Conservation (phyloP, 2,797 vertebrate species). For the Chrysocyon brachyurus region DNA sequence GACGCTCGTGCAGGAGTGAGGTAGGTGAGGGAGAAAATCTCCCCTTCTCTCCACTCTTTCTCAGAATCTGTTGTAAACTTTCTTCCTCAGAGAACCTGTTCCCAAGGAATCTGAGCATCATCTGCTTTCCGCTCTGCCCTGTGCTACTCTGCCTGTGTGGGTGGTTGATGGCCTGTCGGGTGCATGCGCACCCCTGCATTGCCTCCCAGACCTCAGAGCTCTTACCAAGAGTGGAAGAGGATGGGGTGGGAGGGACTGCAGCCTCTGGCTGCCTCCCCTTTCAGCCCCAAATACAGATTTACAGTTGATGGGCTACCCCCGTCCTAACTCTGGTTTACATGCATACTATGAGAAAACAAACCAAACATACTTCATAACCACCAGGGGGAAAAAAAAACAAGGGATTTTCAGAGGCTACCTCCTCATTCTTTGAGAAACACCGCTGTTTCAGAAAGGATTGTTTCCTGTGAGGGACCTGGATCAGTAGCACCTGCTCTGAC, state of each 20-base stretch:
- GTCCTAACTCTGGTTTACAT: background rate
- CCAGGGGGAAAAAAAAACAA: no score
- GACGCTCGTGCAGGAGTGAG: conserved; percentile 68
- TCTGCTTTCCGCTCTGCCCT: conserved; percentile 54
- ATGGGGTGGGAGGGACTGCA: background rate
- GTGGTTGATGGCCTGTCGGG: conserved; percentile 65
- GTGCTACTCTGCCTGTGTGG: conserved; percentile 48
- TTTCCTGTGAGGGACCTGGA: background rate
- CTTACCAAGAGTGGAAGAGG: conserved; percentile 62
- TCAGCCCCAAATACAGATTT: background rate
- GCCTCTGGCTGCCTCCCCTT: background rate
- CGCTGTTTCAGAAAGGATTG: background rate
- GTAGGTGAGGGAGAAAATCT: background rate
- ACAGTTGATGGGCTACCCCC: background rate
- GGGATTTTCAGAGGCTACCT: background rate
- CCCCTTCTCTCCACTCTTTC: background rate
- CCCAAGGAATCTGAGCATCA: conserved; percentile 34
- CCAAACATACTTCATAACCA: background rate
- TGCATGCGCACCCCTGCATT: background rate
- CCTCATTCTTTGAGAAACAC: background rate
- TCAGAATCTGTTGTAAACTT: background rate
- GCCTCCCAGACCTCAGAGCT: conserved; percentile 58
- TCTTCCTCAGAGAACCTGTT: conserved; percentile 38
- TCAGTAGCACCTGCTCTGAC: background rate
- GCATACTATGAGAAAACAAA: background rate